Base-by-base conservation (phyloP, 2,113 vertebrate species). In the Lates calcarifer region DNA sequence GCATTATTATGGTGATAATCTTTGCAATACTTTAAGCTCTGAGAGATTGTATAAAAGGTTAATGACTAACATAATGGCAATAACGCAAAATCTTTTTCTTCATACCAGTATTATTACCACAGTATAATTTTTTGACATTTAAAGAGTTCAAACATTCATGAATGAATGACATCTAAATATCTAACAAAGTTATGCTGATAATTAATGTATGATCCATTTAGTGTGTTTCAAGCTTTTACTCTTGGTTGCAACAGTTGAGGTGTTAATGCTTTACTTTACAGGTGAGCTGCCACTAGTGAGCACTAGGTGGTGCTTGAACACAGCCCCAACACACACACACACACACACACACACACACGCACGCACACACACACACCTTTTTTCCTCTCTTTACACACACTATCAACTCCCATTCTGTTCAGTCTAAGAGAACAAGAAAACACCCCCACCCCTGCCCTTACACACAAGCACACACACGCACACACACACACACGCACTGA, bases 291-390 rank as follows among this genome's bases (percentile, higher is more conserved):
- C 89, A 37, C 70, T 45, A 65, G 65, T 15, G 39, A 86, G 89
- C 95, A 96, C 94, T 96, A 96, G 95, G 93, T 95, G 95, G 95
- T 94, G 94, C 95, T 95, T 95, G 89, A 94, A 95, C 93, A 95
- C 94, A 95, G 89, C 79, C 85, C 77, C 55, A 58, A 83, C 49
- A 17, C 22, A 26, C 65, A 53, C 33, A 72, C 73, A 68, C 66
- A 22, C 53, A 62, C 18, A 39, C 74, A 37, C 43, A 62, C 74
- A 74, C 57, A 35, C 69, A 65, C 41, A 76, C 77, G 82, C 56
- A 68, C 78, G 45, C 49, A 41, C 14, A 67, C 77, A 75, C 41
- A 29, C 64, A 79, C 68, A 68, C 83, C 49, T 77, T 45, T 69
- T 77, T 80, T 35, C 73, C 35, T 62, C 45, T 66, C 87, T 76